Evolutionary conservation across 1,140 invertebrate species (phyloP), one percentile per base, ranked within the genome.

Genomic region (Protaetia brevitarsis): DNA sequence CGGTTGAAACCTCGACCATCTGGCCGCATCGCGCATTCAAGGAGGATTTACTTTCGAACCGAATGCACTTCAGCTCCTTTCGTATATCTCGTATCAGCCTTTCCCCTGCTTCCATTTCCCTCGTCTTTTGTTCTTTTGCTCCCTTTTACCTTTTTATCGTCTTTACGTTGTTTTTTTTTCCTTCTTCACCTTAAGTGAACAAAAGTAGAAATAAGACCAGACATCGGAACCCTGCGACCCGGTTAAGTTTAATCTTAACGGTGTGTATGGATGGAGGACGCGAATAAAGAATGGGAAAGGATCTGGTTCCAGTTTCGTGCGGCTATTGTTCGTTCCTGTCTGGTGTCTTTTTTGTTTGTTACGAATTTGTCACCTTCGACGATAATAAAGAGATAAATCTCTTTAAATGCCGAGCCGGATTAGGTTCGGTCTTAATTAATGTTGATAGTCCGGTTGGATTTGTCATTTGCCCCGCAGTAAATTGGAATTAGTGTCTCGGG

Each of bases 381-480:
- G 16, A 51, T 51, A 51, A 51, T 51, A 51, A 19, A 51, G 41
- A 51, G 16, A 51, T 51, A 51, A 51, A 51, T 51, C 41, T 51
- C 41, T 51, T 51, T 51, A 51, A 21, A 51, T 51, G 16, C 19
- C 19, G 19, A 51, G 41, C 21, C 19, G 19, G 41, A 51, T 51
- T 51, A 8, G 41, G 8, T 19, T 10, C 11, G 26, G 10, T 51
- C 19, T 19, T 16, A 19, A 51, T 19, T 45, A 19, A 19, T 45
- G 41, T 16, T 23, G 4, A 19, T 26, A 23, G 41, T 51, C 5
- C 26, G 16, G 16, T 10, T 8, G 16, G 41, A 51, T 51, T 51
- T 19, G 34, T 37, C 34, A 6, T 6, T 23, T n/a, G n/a, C 13
- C 7, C 21, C 6, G 41, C 41, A 7, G 26, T 51, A 51, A 51